phyloP scores from a whole-genome alignment of 2,113 vertebrate genomes.

The Promerops cafer region DNA sequence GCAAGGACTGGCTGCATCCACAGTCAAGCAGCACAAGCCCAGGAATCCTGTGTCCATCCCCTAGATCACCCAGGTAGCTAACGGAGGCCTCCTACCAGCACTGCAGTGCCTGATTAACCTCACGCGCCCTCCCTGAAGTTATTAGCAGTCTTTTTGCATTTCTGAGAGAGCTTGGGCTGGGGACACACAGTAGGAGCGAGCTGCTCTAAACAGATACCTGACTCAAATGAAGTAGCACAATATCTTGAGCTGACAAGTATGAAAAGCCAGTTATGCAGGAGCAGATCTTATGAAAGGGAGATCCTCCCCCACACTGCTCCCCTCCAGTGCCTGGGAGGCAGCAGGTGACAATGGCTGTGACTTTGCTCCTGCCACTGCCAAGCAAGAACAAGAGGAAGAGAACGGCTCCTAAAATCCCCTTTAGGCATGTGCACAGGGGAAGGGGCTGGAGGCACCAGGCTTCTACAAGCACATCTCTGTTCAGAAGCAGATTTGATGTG shows the following conservation, averaged over 20 bases:
- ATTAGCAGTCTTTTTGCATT: neutral
- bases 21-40: neutral
- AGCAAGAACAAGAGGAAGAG: neutral
- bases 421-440: neutral
- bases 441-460: neutral
- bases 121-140: neutral
- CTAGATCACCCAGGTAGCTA: neutral
- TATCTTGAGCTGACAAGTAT: neutral
- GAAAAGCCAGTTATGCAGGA: neutral
- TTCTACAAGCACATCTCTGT: neutral
- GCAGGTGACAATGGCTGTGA: fast-evolving
- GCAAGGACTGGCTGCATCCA: neutral
- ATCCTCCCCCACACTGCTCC: neutral
- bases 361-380: neutral
- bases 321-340: neutral
- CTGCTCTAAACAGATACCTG: neutral
- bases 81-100: neutral
- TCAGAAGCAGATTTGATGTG: fast-evolving
- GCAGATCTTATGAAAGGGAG: neutral
- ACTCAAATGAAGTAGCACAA: neutral
- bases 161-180: neutral
- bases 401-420: neutral
- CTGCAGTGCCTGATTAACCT: neutral
- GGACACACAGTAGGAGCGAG: neutral
- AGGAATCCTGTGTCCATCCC: neutral